Base-by-base conservation (phyloP, 2,888 invertebrate genomes). In the Melanotus villosus region DNA sequence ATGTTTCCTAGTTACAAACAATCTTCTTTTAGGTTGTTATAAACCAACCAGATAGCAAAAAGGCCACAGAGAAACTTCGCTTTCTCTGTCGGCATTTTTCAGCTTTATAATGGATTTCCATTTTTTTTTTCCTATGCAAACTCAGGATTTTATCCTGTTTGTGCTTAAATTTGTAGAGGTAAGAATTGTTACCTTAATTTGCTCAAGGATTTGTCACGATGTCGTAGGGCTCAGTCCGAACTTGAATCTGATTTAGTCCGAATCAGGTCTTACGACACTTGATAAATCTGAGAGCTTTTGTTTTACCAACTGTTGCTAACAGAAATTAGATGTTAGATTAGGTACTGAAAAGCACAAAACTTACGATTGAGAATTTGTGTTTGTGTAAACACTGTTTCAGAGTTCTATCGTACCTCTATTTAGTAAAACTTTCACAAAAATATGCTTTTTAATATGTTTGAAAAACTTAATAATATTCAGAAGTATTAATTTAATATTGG, bases 21-120 rank as follows among this genome's bases (percentile, higher is more conserved):
- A 59, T 73, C 70, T 71, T 75, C 73, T 75, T 75, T 75, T 75
- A 75, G 75, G 75, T 75, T 73, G 73, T 75, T 72, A 69, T 64
- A 73, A 73, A 70, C 60, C 50, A 47, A 60, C 69, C 67, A 70
- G 67, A 70, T 65, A 57, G 34, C 38, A 60, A 54, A 65, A 65
- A 50, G 65, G 66, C 66, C 71, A 59, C 68, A 71, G 69, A 70
- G 58, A 68, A 69, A 58, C 3, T 3, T 38, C 7, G 38, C 45
- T 50, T 68, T 67, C 68, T 70, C 72, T 72, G 70, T 65, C 70
- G 1, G 38, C 56, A 23, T 56, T 56, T 56, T 56, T 36, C 56
- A 36, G 54, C 71, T 67, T 71, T 70, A 47, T 59, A 73, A 72
- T 73, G 73, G 73, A 71, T 64, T 68, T 52, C 67, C 70, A 70